Evolutionary conservation across 2,113 vertebrate species (phyloP).

Genomic region (Crocuta crocuta): DNA sequence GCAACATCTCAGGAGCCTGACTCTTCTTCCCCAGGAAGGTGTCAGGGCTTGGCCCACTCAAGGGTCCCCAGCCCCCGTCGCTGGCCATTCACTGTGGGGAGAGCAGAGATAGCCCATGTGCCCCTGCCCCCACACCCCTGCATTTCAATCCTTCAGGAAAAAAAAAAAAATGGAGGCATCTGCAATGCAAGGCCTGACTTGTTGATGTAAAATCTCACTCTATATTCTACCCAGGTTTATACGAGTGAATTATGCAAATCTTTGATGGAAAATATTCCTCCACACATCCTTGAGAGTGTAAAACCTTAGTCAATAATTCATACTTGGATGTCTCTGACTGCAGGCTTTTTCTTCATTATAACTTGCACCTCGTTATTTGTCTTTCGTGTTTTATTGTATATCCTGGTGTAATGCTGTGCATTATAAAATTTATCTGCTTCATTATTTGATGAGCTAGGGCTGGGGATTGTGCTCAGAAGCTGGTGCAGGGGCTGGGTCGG

Average conservation of each 20-base stretch:
- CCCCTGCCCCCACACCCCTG: not conserved
- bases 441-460: slow-evolving; percentile 86
- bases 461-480: slow-evolving; percentile 65
- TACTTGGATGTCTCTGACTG: slow-evolving; percentile 86
- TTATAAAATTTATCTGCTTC: slow-evolving; percentile 89
- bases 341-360: slow-evolving; percentile 90
- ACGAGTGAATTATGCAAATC: slow-evolving; percentile 91
- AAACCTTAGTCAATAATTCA: slow-evolving; percentile 92
- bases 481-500: slow-evolving; percentile 46
- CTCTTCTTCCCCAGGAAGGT: not conserved
- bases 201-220: slow-evolving; percentile 82
- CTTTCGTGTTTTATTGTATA: slow-evolving; percentile 88
- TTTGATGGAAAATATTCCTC: slow-evolving; percentile 90
- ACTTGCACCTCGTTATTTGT: slow-evolving; percentile 88
- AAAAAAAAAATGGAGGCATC: slow-evolving; percentile 58
- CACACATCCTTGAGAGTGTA: slow-evolving; percentile 89
- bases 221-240: slow-evolving; percentile 89
- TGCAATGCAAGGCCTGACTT: slow-evolving; percentile 74
- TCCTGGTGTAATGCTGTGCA: slow-evolving; percentile 86
- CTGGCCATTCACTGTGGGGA: not conserved
- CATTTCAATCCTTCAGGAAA: not conserved
- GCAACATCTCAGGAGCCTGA: not conserved
- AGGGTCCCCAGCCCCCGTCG: not conserved
- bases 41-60: not conserved
- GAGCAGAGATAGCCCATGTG: not conserved